Evolutionary conservation across 2,888 invertebrate genomes (phyloP).

Genomic region (Plebejus anna): DNA sequence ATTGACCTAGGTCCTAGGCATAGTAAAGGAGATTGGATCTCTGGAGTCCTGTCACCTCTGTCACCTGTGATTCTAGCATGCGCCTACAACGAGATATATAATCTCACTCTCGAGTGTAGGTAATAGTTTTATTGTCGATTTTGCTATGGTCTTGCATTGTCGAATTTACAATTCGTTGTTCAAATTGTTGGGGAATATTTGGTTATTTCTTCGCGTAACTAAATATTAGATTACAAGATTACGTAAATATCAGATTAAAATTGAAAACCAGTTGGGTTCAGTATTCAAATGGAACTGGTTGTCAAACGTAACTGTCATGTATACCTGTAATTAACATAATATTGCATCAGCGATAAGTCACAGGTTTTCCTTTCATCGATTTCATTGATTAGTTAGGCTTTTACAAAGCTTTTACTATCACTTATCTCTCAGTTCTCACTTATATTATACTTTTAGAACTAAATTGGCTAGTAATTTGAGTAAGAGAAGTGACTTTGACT

Average conservation of each 20-base stretch:
- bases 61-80: too few species aligned
- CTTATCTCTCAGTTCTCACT: background rate
- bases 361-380: constrained; percentile 28
- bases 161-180: background rate
- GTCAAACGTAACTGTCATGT: constrained; percentile 10
- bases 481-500: too few species aligned
- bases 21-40: too few species aligned
- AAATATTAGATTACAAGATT: background rate
- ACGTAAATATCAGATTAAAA: constrained; percentile 11
- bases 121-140: too few species aligned
- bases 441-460: too few species aligned
- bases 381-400: constrained; percentile 18
- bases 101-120: too few species aligned
- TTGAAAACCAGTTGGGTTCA: constrained; percentile 27
- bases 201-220: background rate
- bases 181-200: background rate
- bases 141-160: too few species aligned
- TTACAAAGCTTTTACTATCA: background rate
- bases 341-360: constrained; percentile 29
- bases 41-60: too few species aligned
- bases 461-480: too few species aligned
- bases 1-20: too few species aligned
- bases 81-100: too few species aligned
- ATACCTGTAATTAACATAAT: constrained; percentile 26
- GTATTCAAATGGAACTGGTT: constrained; percentile 30